Evolutionary conservation across 2,797 vertebrate genomes (phyloP).

Genomic region (Ataeniobius toweri): DNA sequence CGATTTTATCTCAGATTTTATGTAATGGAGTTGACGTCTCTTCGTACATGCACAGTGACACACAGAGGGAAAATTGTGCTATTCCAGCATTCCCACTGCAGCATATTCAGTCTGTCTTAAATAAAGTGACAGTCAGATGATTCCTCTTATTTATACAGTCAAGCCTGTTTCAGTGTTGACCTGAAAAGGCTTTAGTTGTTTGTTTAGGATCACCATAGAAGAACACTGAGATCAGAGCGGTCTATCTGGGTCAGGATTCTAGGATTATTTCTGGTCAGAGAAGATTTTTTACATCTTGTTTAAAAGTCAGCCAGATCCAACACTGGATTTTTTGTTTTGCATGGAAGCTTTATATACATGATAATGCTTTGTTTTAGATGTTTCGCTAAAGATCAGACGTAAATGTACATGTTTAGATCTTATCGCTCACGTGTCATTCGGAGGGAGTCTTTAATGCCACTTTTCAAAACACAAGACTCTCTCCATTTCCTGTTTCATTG

Average conservation of each 20-base stretch:
- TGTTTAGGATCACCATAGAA: slow-evolving; percentile 13
- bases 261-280: slow-evolving; percentile 24
- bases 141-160: slow-evolving; percentile 36
- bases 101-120: slow-evolving; percentile 36
- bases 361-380: not conserved
- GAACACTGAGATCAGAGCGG: slow-evolving; percentile 27
- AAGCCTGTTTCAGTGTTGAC: slow-evolving; percentile 21
- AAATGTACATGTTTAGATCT: not conserved
- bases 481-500: not conserved
- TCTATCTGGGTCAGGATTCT: slow-evolving; percentile 44
- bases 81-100: not conserved
- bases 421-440: not conserved
- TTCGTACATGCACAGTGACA: slow-evolving; percentile 15
- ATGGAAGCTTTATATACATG: not conserved
- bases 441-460: not conserved
- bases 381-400: not conserved
- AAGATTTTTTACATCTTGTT: not conserved
- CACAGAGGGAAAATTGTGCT: not conserved
- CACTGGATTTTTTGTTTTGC: not conserved
- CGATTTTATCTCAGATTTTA: slow-evolving; percentile 17
- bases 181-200: slow-evolving; percentile 32
- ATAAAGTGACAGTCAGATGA: slow-evolving; percentile 51
- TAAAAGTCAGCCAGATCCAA: not conserved
- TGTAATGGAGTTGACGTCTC: slow-evolving; percentile 24
- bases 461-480: not conserved